These are phyloP conservation scores for Leucopsar rothschildi DNA, from an alignment of 2,113 vertebrate genomes.

Conservation along the genomic window DNA sequence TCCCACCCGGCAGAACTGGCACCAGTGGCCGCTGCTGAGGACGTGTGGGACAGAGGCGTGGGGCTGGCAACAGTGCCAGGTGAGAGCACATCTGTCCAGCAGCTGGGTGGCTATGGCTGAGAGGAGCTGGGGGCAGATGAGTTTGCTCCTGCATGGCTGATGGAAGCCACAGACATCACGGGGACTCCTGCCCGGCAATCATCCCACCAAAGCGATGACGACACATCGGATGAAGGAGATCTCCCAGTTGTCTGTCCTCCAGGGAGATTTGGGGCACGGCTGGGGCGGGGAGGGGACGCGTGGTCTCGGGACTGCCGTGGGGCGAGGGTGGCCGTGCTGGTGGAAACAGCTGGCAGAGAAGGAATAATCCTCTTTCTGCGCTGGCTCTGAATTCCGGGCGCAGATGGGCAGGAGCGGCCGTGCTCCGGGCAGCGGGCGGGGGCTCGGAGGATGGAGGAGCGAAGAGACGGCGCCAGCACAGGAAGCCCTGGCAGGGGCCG, in stretches of 20 bases:
- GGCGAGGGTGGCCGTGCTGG: not conserved
- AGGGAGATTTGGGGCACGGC: not conserved
- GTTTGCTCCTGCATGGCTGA: accelerated
- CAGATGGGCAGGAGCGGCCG: not conserved
- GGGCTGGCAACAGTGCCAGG: not conserved
- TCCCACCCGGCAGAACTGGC: not conserved
- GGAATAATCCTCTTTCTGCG: not conserved
- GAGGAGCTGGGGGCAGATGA: not conserved
- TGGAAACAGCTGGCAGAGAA: not conserved
- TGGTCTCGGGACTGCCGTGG: not conserved
- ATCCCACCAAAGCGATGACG: not conserved
- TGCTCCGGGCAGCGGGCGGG: not conserved
- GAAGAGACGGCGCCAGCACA: not conserved
- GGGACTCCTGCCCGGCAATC: not conserved
- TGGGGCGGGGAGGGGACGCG: not conserved
- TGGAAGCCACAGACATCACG: not conserved
- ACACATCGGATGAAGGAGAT: not conserved
- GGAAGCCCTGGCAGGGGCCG: no score
- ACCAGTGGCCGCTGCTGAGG: not conserved
- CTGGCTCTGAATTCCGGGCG: not conserved
- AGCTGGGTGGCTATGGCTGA: accelerated
- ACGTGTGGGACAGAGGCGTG: accelerated
- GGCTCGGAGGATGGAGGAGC: not conserved
- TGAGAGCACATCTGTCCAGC: not conserved
- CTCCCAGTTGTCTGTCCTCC: not conserved